These are phyloP conservation scores for Athalia circularis DNA, from an alignment of 2,888 invertebrate genomes.

Conservation along the genomic window DNA sequence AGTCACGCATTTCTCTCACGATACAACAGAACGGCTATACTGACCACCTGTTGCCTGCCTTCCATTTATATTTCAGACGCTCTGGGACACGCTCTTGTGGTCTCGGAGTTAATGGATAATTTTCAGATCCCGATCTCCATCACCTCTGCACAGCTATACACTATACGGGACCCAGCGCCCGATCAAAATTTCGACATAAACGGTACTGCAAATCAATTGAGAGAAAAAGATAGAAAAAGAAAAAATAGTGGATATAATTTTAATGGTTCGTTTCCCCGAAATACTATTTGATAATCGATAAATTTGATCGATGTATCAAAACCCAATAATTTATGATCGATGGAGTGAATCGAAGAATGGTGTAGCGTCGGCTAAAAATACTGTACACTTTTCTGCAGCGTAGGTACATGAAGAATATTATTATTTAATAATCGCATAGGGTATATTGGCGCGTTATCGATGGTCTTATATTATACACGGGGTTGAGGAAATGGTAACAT, in stretches of 20 bases:
- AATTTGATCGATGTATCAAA: no score
- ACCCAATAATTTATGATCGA: no score
- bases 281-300: no score
- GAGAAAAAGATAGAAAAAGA: no score
- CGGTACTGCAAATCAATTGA: no score
- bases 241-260: no score
- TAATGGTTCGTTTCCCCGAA: no score
- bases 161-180: no score
- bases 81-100: constrained; percentile 28
- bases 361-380: no score
- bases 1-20: constrained; percentile 64
- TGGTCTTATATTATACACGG: neutral
- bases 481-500: neutral
- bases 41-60: constrained; percentile 73
- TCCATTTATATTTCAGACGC: constrained; percentile 71
- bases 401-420: neutral
- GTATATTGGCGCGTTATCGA: neutral
- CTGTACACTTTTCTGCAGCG: neutral
- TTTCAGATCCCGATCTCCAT: constrained; percentile 17
- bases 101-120: constrained; percentile 20
- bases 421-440: constrained; percentile 1
- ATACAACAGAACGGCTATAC: constrained; percentile 62
- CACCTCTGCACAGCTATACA: neutral
- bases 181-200: no score
- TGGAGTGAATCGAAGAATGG: no score